Conservation (phyloP, 2,113 vertebrate genomes). For the Stigmatopora argus region DNA sequence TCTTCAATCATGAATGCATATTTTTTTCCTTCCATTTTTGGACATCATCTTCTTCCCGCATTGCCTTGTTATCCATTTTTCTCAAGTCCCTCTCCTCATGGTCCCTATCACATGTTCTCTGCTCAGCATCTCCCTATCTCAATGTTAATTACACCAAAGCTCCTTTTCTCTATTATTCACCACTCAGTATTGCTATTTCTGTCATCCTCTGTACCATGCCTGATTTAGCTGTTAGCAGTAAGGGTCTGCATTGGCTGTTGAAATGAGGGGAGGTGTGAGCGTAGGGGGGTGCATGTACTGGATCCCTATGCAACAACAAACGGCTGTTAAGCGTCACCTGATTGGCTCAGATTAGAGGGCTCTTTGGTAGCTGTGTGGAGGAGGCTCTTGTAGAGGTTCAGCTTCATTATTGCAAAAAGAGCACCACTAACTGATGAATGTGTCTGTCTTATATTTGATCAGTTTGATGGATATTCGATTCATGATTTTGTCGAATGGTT, state of each 20-base stretch:
- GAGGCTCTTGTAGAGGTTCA: slow-evolving; percentile 44
- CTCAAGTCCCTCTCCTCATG: slow-evolving; percentile 6
- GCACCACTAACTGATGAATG: slow-evolving; percentile 37
- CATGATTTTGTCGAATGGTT: not conserved
- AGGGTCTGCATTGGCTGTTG: slow-evolving; percentile 44
- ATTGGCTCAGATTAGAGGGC: slow-evolving; percentile 68
- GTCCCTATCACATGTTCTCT: slow-evolving; percentile 18
- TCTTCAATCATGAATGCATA: not conserved
- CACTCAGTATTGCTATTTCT: slow-evolving; percentile 59
- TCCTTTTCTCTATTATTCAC: slow-evolving; percentile 57
- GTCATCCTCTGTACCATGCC: slow-evolving; percentile 47
- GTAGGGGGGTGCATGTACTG: slow-evolving; percentile 29
- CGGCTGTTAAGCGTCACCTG: slow-evolving; percentile 57
- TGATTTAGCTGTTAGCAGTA: slow-evolving; percentile 35
- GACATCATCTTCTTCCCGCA: slow-evolving; percentile 13
- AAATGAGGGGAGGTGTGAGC: slow-evolving; percentile 36
- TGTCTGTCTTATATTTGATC: slow-evolving; percentile 6
- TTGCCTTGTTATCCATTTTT: slow-evolving; percentile 15
- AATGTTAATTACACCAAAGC: slow-evolving; percentile 60
- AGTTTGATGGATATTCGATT: slow-evolving; percentile 18
- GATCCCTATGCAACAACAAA: slow-evolving; percentile 58
- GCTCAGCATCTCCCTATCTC: slow-evolving; percentile 43
- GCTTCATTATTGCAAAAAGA: slow-evolving; percentile 33
- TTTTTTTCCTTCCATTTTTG: not conserved
- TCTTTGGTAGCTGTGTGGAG: slow-evolving; percentile 47